Evolutionary conservation across 2,888 invertebrate genomes (phyloP).

Genomic region (Dicyrtomina minuta): DNA sequence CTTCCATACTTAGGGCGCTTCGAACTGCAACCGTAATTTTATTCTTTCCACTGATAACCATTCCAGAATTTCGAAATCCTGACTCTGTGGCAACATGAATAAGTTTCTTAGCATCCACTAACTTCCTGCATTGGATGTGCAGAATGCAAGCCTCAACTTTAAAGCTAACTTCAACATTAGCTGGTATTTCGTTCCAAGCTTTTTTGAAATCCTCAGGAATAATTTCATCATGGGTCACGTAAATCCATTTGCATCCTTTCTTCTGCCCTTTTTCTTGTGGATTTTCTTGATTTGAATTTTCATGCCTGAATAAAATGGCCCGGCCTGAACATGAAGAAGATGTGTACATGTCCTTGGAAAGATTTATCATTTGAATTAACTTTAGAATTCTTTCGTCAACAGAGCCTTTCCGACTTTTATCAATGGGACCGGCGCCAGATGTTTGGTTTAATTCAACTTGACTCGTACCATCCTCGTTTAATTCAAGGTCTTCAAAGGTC

Average conservation of each 20-base stretch:
- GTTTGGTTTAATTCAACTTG: not conserved
- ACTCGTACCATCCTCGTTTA: not conserved
- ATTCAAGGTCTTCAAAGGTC: constrained; percentile 8
- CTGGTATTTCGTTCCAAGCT: constrained; percentile 23
- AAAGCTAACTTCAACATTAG: constrained; percentile 35
- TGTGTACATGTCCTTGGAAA: constrained; percentile 45
- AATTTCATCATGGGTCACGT: constrained; percentile 48
- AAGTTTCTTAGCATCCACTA: constrained; percentile 46
- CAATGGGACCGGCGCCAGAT: constrained; percentile 12
- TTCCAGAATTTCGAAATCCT: constrained; percentile 52
- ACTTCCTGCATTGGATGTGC: constrained; percentile 48
- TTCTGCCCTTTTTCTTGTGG: constrained; percentile 24
- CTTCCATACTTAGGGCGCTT: constrained; percentile 47
- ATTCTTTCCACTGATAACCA: constrained; percentile 51
- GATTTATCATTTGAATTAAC: constrained; percentile 45
- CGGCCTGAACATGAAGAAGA: constrained; percentile 49
- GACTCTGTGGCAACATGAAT: constrained; percentile 47
- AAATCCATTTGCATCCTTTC: constrained; percentile 51
- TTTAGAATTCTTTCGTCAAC: constrained; percentile 46
- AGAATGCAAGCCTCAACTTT: constrained; percentile 51
- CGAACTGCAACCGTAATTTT: constrained; percentile 52
- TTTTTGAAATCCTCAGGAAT: constrained; percentile 35
- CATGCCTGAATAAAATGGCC: constrained; percentile 47
- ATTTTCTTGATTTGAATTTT: constrained; percentile 15
- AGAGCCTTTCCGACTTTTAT: constrained; percentile 52